Base-by-base conservation (phyloP, 1,140 invertebrate species). In the Artemia franciscana region DNA sequence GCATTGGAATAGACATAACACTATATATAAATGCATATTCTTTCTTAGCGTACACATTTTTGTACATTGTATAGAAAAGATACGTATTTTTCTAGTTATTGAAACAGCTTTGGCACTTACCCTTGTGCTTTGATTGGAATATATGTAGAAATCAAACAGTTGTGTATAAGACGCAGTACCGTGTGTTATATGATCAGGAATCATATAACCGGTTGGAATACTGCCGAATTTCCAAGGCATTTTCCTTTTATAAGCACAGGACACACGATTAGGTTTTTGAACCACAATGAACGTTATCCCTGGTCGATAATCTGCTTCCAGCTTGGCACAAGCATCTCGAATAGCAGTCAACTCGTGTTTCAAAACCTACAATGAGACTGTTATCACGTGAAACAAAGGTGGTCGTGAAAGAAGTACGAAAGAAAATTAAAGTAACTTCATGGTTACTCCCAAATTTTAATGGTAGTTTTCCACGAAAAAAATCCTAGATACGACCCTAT, bases 121-220 rank as follows among this genome's bases (percentile, higher is more conserved):
- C 81, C 96, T 94, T 70, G 98, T 99, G 65, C 95, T 95, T 75
- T 97, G 93, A 75, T 99, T 95, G 74, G 91, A 96, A 79, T 96
- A 99, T n/a, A 99, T 78, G 74, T 98, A 99, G 76, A 99, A 98
- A 76, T 99, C 96, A 76, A 98, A n/a, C n/a, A n/a, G n/a, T n/a
- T n/a, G n/a, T n/a, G n/a, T n/a, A n/a, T n/a, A n/a, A n/a, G n/a
- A 98, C 75, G 98, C 95, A 5, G 94, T 98, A 57, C 95, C 95
- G 79, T 99, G 96, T 25, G 94, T 98, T 70, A 99, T 99, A 63
- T 93, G 93, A 61, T 96, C 87, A 77, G 99, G 96, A 24, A 99
- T 96, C 2, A 95, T 99, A 39, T 96, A 98, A 61, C 96, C 96
- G 5, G 96, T 94, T 23, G 96, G 96, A 70, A 99, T 98, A 76